A percentile compares a stretch with the other conserved stretches of the same genome.
Conservation (phyloP, 1,140 invertebrate genomes). For the Drosophila nasuta region DNA sequence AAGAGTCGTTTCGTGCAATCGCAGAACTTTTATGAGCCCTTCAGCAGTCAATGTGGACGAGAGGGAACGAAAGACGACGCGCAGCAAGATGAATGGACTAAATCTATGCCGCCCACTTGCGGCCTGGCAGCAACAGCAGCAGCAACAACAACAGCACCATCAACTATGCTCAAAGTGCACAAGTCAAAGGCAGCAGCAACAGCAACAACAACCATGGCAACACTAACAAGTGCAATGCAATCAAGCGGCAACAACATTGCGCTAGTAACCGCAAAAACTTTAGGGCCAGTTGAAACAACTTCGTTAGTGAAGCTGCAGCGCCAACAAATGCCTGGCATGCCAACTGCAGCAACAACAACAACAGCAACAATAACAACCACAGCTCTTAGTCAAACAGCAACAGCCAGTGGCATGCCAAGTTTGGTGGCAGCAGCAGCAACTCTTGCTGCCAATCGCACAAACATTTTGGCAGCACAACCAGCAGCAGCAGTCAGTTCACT, state of each 20-base stretch:
- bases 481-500: conserved; percentile 20
- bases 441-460: conserved; percentile 46
- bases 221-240: conserved; percentile 58
- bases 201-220: conserved; percentile 28
- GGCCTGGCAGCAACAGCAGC: conserved; percentile 12
- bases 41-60: conserved; percentile 45
- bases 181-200: conserved; percentile 53
- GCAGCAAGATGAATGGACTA: conserved; percentile 6
- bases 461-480: conserved; percentile 62
- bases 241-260: conserved; percentile 67
- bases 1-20: conserved; percentile 66
- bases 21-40: conserved; percentile 70
- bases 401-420: conserved; percentile 58
- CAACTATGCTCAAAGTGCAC: conserved; percentile 65
- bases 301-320: conserved; percentile 67
- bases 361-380: conserved; percentile 10
- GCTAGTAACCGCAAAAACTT: conserved; percentile 77
- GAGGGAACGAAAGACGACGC: background rate
- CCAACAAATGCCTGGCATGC: conserved; percentile 71
- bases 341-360: conserved; percentile 48
- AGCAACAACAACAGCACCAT: conserved; percentile 27
- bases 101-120: conserved; percentile 56
- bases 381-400: conserved; percentile 46
- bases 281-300: conserved; percentile 76
- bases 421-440: conserved; percentile 54